Conservation (phyloP, 2,797 vertebrate species). For the Cyprinodon diabolis region DNA sequence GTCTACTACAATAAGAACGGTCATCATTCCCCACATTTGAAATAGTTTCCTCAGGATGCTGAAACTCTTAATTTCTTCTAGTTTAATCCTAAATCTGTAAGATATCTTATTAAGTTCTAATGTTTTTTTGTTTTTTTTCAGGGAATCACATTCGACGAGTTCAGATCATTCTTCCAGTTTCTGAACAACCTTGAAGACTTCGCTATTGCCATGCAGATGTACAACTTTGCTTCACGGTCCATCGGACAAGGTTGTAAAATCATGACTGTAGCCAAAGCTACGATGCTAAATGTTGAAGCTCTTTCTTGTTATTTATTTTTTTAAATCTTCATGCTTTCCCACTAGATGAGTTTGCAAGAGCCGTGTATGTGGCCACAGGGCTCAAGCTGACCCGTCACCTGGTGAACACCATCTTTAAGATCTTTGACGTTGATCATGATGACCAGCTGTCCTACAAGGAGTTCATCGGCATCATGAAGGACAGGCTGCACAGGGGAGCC, state of each 20-base stretch:
- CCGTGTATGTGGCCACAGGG: constrained; percentile 96
- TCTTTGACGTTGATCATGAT: constrained; percentile 98
- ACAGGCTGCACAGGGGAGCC: constrained; percentile 93
- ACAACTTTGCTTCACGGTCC: constrained; percentile 96
- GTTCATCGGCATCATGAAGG: constrained; percentile 99
- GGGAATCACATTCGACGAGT: constrained; percentile 99
- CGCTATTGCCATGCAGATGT: constrained; percentile 99
- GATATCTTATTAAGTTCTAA: constrained; percentile 7
- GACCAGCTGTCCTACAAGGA: constrained; percentile 98
- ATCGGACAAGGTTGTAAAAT: constrained; percentile 90
- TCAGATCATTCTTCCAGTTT: constrained; percentile 98
- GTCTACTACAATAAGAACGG: constrained; percentile 14
- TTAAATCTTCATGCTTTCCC: constrained; percentile 8
- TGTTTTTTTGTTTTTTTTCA: constrained; percentile 62
- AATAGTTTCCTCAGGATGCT: constrained; percentile 6
- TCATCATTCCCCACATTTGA: constrained; percentile 14
- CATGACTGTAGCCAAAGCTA: not conserved
- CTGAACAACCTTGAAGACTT: constrained; percentile 99
- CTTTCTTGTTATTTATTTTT: not conserved
- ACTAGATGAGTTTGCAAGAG: constrained; percentile 96
- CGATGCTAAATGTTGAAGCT: not conserved
- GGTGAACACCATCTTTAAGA: constrained; percentile 97
- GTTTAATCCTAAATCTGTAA: not conserved
- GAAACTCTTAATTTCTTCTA: constrained; percentile 3
- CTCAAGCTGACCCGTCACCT: constrained; percentile 96